Evolutionary conservation across 1,140 invertebrate species (phyloP).

Genomic region (Ridgeia piscesae): DNA sequence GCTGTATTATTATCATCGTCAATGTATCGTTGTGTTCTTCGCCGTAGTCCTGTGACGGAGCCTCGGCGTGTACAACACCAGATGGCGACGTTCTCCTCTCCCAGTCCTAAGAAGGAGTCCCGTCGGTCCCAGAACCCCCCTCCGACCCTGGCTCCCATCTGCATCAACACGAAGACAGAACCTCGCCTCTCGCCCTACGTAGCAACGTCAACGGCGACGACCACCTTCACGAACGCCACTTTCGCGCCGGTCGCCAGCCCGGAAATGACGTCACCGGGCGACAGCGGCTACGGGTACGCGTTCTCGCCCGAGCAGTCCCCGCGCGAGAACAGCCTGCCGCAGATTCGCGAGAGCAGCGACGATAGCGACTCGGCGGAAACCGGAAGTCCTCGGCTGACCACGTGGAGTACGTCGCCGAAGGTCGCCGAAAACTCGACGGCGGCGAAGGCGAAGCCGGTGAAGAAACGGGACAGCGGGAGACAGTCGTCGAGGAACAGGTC

Average conservation of each 20-base stretch:
- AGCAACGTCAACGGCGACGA: background rate
- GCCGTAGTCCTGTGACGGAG: background rate
- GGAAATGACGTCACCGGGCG: background rate
- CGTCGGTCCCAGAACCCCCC: background rate
- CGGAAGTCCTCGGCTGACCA: background rate
- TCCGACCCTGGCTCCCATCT: background rate
- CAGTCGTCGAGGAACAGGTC: no score
- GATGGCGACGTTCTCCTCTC: background rate
- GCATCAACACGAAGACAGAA: background rate
- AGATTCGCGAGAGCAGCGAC: background rate
- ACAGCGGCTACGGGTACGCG: background rate
- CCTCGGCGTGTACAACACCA: background rate
- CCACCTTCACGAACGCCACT: background rate
- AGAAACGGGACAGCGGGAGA: background rate
- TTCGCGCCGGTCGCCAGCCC: background rate
- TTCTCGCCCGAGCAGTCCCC: background rate
- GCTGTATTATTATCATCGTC: no score
- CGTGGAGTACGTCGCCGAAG: background rate
- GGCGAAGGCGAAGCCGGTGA: background rate
- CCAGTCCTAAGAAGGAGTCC: background rate
- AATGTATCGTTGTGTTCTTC: background rate
- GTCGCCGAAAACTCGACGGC: background rate
- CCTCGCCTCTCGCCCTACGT: background rate
- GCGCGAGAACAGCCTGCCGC: background rate
- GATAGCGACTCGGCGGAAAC: background rate